Evolutionary conservation across 2,888 invertebrate species (phyloP), one percentile per base, ranked within the genome.

Genomic region (Megastigmus dorsalis): DNA sequence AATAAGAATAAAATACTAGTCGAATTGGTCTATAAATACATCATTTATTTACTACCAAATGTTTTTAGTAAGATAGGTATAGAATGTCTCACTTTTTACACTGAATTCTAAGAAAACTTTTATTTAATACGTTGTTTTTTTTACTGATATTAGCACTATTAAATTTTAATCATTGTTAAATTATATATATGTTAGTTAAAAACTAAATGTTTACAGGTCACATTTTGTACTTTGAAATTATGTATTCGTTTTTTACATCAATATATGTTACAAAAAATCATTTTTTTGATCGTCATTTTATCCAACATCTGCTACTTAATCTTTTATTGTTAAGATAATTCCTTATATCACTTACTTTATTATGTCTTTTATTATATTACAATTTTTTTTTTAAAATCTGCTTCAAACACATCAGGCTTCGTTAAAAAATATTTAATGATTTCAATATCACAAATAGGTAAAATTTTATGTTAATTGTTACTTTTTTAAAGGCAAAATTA

Each of bases 1-100:
- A 93, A 94, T 84, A 92, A 92, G 82, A 91, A 93, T 81, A 94
- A 94, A 85, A 91, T 93, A 60, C 90, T 93, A 33, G 93, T 96
- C 0, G 97, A 97, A 84, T 90, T 96, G 79, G 92, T 94, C 74
- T 94, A 94, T 84, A 96, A 95, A 85, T 97, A 94, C 88, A 89
- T 96, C 74, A 93, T 93, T 0, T 95, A 93, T 86, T 87, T 94
- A 55, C 90, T 95, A 78, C 97, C 97, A 0, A 92, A 92, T 80
- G 90, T 95, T 33, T 97, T 97, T 88, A 89, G 92, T 57, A 88
- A 93, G 80, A 87, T 97, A 55, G 91, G 91, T 76, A 95, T 97
- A 81, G 94, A 95, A 85, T 89, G 97, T 83, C 93, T 93, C 0
- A 94, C 94, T 0, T 96, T 95, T 89, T 95, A 95, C 83, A 95